phyloP scores from a whole-genome alignment of 2,797 vertebrate genomes.

The Lycodopsis pacificus region DNA sequence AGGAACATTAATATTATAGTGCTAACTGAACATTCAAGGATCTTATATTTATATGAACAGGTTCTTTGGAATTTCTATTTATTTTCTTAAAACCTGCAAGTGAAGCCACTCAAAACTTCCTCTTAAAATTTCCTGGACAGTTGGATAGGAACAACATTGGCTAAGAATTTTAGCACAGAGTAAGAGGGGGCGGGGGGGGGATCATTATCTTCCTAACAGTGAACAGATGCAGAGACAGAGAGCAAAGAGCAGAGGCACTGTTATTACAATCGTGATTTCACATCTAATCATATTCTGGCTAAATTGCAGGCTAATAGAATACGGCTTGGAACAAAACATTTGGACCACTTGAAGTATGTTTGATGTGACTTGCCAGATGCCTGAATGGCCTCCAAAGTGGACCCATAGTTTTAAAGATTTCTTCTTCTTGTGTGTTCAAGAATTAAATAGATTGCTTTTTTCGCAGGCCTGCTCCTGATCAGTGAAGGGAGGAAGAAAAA shows the following conservation, averaged over 20 bases:
- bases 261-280: constrained; percentile 31
- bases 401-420: constrained; percentile 35
- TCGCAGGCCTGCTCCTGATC: constrained; percentile 37
- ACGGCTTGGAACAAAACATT: constrained; percentile 45
- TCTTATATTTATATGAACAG: neutral
- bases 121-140: constrained; percentile 10
- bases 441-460: constrained; percentile 29
- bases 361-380: constrained; percentile 51
- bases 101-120: neutral
- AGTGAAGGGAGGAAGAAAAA: neutral
- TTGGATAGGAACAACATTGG: constrained; percentile 6
- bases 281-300: constrained; percentile 58
- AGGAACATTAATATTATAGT: neutral
- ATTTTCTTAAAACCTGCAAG: neutral
- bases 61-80: constrained; percentile 8
- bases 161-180: constrained; percentile 6
- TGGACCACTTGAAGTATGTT: constrained; percentile 20
- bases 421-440: constrained; percentile 44
- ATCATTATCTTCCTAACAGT: constrained; percentile 49
- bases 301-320: constrained; percentile 49
- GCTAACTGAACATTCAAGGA: neutral
- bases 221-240: constrained; percentile 57
- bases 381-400: constrained; percentile 39
- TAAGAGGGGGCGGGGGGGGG: neutral
- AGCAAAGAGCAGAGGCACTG: constrained; percentile 27